These are phyloP conservation scores for Chrysina gloriosa DNA, from an alignment of 2,888 invertebrate genomes.

Conservation along the genomic window DNA sequence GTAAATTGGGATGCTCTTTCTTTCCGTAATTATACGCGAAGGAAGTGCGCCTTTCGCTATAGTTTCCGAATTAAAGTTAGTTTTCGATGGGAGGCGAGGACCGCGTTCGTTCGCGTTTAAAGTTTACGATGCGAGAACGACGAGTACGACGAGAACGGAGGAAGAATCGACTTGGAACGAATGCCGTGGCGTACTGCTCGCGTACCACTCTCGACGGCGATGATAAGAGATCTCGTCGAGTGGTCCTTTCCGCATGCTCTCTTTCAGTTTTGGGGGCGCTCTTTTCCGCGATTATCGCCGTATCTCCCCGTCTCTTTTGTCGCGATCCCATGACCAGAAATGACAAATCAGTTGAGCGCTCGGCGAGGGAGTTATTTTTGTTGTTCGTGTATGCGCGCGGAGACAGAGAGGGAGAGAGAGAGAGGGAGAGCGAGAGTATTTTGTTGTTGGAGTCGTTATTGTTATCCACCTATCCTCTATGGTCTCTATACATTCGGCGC, in stretches of 20 bases:
- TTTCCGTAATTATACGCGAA: background rate
- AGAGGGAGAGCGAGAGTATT: conserved; percentile 3
- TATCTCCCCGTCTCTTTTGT: conserved; percentile 48
- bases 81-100: background rate
- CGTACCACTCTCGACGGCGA: conserved; percentile 17
- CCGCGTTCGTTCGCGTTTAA: conserved; percentile 21
- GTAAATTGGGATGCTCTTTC: background rate
- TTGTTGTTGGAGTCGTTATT: conserved; percentile 31
- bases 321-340: conserved; percentile 40
- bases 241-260: conserved; percentile 51
- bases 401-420: too few relatives aligned
- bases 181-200: conserved; percentile 29
- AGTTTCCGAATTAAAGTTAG: background rate
- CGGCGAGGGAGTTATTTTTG: conserved; percentile 28
- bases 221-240: conserved; percentile 31
- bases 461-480: conserved; percentile 10
- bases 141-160: conserved; percentile 7
- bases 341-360: conserved; percentile 38
- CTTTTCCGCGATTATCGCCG: conserved; percentile 47
- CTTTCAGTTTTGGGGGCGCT: conserved; percentile 47
- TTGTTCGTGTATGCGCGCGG: background rate
- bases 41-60: background rate
- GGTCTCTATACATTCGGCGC: background rate
- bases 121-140: background rate
- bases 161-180: conserved; percentile 23